Conservation (phyloP, 2,888 invertebrate genomes). For the Xestia rhomboidea region DNA sequence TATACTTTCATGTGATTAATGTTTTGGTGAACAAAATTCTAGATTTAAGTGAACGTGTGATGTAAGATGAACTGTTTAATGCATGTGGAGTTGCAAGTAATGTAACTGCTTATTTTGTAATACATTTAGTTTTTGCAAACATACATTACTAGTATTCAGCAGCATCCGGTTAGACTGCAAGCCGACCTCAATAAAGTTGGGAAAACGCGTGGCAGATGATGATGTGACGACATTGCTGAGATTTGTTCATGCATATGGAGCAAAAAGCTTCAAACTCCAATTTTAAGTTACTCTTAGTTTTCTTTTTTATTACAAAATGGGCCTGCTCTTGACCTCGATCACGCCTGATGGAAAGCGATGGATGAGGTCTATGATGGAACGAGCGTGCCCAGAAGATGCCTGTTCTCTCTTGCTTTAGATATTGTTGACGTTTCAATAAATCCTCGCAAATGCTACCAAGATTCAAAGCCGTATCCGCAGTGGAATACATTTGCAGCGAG, state of each 20-base stretch:
- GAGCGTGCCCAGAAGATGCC: no score
- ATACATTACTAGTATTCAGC: not conserved
- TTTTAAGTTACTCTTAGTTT: not conserved
- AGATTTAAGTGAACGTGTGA: conserved; percentile 19
- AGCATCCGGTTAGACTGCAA: not conserved
- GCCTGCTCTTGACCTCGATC: no score
- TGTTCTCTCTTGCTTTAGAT: no score
- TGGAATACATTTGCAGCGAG: no score
- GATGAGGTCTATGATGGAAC: no score
- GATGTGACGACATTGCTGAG: not conserved
- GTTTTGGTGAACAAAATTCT: not conserved
- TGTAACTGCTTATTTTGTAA: not conserved
- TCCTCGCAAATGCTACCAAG: not conserved
- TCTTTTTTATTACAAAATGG: no score
- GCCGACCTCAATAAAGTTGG: not conserved
- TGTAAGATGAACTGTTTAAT: conserved; percentile 20
- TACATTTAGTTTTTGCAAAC: conserved; percentile 1
- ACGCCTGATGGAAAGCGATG: no score
- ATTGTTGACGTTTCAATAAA: not conserved
- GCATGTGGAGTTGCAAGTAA: not conserved
- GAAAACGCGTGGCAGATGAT: not conserved
- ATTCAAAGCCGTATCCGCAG: not conserved
- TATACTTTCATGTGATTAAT: conserved; percentile 31
- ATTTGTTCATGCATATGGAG: not conserved
- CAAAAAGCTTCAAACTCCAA: not conserved